Evolutionary conservation across 2,113 vertebrate genomes (phyloP), one percentile per base, ranked within the genome.

Genomic region (Spheniscus mendiculus): DNA sequence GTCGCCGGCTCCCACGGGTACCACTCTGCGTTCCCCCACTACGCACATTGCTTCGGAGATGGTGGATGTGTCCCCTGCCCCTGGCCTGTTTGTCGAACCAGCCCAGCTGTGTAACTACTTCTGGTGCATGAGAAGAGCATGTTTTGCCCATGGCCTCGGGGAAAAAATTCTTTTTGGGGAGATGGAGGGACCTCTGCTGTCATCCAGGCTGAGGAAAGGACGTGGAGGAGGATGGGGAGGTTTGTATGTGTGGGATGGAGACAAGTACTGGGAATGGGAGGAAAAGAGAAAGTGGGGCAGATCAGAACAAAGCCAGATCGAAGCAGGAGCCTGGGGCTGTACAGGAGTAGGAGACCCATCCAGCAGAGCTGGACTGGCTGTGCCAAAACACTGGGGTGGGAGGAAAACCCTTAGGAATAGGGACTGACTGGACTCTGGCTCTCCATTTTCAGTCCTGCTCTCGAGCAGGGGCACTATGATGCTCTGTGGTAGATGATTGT

Each of bases 1-100:
- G 30, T 6, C 53, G 71, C 26, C 1, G 3, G 50, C 40, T 47
- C 50, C 65, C 56, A 10, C 1, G 0, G 70, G 40, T 61, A 50
- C 38, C 0, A 1, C 63, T n/a, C 40, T 18, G 7, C 0, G 2
- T 30, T 21, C 17, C 45, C 18, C 6, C 7, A 0, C 50, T 25
- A 44, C 1, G 0, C 17, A 3, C 19, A 1, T 52, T 26, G 55
- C n/a, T 42, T 36, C 1, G 22, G 71, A 38, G 25, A 5, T 3
- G 11, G 8, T 19, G 26, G 23, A 23, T 29, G 56, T 32, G 17
- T 17, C n/a, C 53, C 55, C 45, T 40, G 55, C 26, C 56, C 50
- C 76, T 27, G 38, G 16, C 30, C 53, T 76, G 15, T 15, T 63
- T 55, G n/a, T 25, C 34, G n/a, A 16, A 2, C 36, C 47, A 45